Evolutionary conservation across 2,113 vertebrate species (phyloP), one percentile per base, ranked within the genome.

Genomic region (Hemibates koningsi): DNA sequence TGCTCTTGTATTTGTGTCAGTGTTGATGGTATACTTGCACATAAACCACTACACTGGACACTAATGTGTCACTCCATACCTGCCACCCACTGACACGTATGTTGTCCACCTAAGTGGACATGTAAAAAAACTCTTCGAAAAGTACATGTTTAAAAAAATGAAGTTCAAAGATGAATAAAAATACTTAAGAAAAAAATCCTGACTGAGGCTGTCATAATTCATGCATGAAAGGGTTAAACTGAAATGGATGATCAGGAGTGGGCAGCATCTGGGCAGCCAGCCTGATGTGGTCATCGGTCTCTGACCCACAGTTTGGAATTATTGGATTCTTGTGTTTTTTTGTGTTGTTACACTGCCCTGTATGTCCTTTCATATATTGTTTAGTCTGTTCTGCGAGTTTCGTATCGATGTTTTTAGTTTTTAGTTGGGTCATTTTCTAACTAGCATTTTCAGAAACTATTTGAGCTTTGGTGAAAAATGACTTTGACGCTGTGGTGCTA

Each of bases 161-260:
- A 59, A 59, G 56, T 59, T 59, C 56, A 59, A 59, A 59, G 56
- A 59, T 59, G 14, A 17, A 59, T 59, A 59, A 59, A 59, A 59
- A 29, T 5, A 29, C 24, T 29, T 29, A 29, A 9, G 56, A 59
- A 36, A 9, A 36, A 36, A 32, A 59, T 59, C 7, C 7, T 9
- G 56, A 59, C 9, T 59, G 27, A 32, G 27, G 14, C 27, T 32
- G 57, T 59, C 57, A 59, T 59, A 32, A 59, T 59, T 59, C 27
- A 59, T 32, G 14, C 57, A 32, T 59, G 57, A 59, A 32, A 59
- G 57, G 14, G 5, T 59, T 61, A 6, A 63, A 19, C 29, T 63
- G 29, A 6, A 63, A 63, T 4, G 3, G 29, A 63, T 11, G 29
- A 63, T 19, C 29, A 63, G 59, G 59, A 19, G 59, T 63, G 8